phyloP scores from a whole-genome alignment of 2,113 vertebrate genomes.

The Mormyrus iriodes region DNA sequence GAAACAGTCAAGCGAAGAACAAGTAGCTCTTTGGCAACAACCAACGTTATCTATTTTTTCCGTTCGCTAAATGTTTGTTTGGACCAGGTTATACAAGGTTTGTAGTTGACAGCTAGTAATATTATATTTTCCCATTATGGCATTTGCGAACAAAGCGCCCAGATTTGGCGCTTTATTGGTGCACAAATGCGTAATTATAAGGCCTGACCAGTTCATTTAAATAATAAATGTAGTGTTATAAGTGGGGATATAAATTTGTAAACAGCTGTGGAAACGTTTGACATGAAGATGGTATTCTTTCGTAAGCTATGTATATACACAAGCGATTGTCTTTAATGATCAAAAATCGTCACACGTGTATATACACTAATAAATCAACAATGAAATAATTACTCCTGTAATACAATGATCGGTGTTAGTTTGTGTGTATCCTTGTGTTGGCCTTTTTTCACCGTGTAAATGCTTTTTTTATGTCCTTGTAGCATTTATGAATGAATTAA shows the following conservation, averaged over 20 bases:
- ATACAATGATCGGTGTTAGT: not conserved
- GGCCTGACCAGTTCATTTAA: not conserved
- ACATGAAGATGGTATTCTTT: not conserved
- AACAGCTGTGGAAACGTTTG: not conserved
- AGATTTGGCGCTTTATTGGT: not conserved
- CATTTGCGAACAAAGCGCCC: not conserved
- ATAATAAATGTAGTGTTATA: not conserved
- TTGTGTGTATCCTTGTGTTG: not conserved
- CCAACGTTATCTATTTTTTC: not conserved
- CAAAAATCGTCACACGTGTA: not conserved
- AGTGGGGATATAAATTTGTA: not conserved
- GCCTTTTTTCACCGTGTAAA: not conserved
- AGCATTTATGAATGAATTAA: not conserved
- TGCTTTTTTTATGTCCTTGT: not conserved
- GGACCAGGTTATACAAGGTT: not conserved
- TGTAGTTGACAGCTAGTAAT: not conserved
- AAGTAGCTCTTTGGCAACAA: not conserved
- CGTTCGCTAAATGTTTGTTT: not conserved
- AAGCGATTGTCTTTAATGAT: not conserved
- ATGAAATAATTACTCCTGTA: not conserved
- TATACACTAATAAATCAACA: not conserved
- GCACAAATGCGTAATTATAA: not conserved
- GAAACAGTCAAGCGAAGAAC: not conserved
- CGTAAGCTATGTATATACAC: not conserved
- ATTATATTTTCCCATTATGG: not conserved